Evolutionary conservation across 1,140 invertebrate species (phyloP).

Genomic region (Heliconius nattereri): DNA sequence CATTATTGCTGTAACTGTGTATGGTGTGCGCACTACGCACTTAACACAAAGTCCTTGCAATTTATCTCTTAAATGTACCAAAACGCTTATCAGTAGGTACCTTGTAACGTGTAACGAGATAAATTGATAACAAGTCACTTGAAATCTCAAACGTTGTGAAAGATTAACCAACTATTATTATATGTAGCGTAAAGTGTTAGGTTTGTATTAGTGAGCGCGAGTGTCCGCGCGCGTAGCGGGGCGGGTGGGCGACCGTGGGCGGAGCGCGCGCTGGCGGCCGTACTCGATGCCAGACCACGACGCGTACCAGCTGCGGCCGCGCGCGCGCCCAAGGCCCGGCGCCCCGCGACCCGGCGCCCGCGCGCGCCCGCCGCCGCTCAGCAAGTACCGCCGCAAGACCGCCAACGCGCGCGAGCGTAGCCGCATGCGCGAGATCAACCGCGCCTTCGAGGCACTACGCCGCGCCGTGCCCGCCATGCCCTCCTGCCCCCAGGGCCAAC

Average conservation of each 20-base stretch:
- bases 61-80: conserved; percentile 18
- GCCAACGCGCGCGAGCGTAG: conserved; percentile 93
- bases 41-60: neutral
- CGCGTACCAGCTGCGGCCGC: conserved; percentile 79
- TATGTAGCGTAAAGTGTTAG: neutral
- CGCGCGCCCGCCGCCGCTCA: conserved; percentile 86
- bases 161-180: neutral
- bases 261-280: conserved; percentile 50
- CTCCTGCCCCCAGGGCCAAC: conserved; percentile 69
- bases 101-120: conserved; percentile 12
- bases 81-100: conserved; percentile 11
- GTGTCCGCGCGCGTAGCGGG: conserved; percentile 66
- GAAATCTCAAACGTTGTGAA: conserved; percentile 16
- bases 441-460: conserved; percentile 90
- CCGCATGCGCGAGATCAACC: conserved; percentile 94
- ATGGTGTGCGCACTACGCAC: neutral
- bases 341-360: conserved; percentile 55
- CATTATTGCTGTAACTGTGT: too few species aligned
- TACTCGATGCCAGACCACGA: conserved; percentile 79
- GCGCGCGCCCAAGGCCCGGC: conserved; percentile 55
- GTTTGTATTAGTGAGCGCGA: too few species aligned
- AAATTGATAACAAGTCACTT: conserved; percentile 17
- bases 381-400: conserved; percentile 94
- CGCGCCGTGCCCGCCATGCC: conserved; percentile 86
- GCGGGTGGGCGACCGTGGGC: conserved; percentile 63